Evolutionary conservation across 2,797 vertebrate genomes (phyloP).

Genomic region (Trachurus trachurus): DNA sequence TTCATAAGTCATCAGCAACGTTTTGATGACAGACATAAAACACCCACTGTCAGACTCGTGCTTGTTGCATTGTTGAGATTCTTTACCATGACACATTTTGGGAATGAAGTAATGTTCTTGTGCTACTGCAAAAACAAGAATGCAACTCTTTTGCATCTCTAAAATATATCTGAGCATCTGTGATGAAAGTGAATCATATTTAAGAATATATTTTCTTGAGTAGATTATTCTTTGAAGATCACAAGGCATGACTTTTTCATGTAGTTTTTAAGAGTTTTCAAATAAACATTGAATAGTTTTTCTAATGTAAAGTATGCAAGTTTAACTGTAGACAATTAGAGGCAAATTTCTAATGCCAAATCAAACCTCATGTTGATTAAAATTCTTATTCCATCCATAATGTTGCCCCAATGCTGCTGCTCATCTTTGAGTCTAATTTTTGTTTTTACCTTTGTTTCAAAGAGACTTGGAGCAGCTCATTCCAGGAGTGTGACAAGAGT

Average conservation of each 20-base stretch:
- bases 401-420: not conserved
- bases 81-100: too few relatives aligned
- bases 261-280: not conserved
- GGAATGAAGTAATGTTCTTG: too few relatives aligned
- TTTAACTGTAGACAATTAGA: not conserved
- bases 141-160: too few relatives aligned
- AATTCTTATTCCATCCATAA: constrained; percentile 2
- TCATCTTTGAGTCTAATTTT: not conserved
- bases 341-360: not conserved
- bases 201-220: not conserved
- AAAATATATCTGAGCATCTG: too few relatives aligned
- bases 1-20: not conserved
- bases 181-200: not conserved
- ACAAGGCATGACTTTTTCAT: not conserved
- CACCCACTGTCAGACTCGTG: too few relatives aligned
- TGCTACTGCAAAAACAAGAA: too few relatives aligned
- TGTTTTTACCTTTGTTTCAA: not conserved
- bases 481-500: constrained; percentile 34
- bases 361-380: constrained; percentile 8
- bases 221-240: not conserved
- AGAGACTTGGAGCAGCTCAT: not conserved
- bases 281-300: too few relatives aligned
- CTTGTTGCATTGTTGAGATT: too few relatives aligned
- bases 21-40: too few relatives aligned
- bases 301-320: too few relatives aligned